These are phyloP conservation scores for Branchellion lobata DNA, from an alignment of 2,888 invertebrate genomes.

Conservation along the genomic window DNA sequence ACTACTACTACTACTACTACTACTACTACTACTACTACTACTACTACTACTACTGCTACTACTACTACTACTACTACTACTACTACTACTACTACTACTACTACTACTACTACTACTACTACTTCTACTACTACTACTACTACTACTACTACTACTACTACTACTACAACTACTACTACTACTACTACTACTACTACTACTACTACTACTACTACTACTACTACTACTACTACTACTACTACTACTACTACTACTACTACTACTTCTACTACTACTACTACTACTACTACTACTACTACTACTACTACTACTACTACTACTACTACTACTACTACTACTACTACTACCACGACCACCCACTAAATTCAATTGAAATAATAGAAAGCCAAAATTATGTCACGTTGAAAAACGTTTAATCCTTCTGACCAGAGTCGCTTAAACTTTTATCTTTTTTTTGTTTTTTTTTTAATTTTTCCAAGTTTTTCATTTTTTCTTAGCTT, in stretches of 20 bases:
- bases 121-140: neutral
- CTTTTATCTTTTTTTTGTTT: neutral
- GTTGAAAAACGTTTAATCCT: neutral
- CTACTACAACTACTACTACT: constrained; percentile 14
- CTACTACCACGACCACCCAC: neutral
- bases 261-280: no score
- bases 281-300: no score
- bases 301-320: no score
- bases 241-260: no score
- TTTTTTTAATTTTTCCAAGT: neutral
- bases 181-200: neutral
- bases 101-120: neutral
- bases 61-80: constrained; percentile 3
- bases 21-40: constrained; percentile 3
- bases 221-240: no score
- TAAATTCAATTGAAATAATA: constrained; percentile 20
- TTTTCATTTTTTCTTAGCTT: neutral
- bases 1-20: neutral
- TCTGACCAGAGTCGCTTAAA: neutral
- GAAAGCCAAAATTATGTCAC: constrained; percentile 9
- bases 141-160: constrained; percentile 2
- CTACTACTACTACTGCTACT: constrained; percentile 7
- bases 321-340: no score
- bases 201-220: no score
- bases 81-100: constrained; percentile 3